phyloP scores from a whole-genome alignment of 2,888 invertebrate genomes.

The Diarsia rubi region DNA sequence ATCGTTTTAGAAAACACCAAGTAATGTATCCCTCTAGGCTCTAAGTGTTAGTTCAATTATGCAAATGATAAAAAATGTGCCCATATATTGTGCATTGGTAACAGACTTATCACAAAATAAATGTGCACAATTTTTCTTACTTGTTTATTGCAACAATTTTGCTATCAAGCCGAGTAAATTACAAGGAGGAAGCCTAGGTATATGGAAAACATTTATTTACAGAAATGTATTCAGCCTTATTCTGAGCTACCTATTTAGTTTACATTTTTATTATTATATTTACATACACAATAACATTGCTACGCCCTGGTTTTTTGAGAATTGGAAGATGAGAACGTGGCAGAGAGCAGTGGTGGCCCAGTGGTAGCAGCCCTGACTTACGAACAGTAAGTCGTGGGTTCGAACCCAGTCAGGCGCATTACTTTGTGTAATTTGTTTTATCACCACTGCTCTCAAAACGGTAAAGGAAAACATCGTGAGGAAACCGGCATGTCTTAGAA shows the following conservation, averaged over 20 bases:
- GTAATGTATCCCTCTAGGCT: slow-evolving; percentile 50
- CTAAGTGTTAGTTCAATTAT: slow-evolving; percentile 50
- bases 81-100: slow-evolving; percentile 35
- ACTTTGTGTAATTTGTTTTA: too few species aligned
- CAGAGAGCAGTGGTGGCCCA: too few species aligned
- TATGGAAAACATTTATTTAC: slow-evolving; percentile 22
- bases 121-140: slow-evolving; percentile 56
- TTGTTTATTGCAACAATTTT: slow-evolving; percentile 54
- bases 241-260: too few species aligned
- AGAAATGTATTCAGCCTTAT: slow-evolving; percentile 12
- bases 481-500: too few species aligned
- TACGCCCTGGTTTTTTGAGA: not conserved
- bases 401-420: too few species aligned
- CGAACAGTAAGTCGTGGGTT: too few species aligned
- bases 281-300: not conserved
- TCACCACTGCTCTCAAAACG: too few species aligned
- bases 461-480: too few species aligned
- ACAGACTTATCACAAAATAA: slow-evolving; percentile 48
- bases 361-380: too few species aligned
- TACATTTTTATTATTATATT: too few species aligned
- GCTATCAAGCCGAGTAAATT: slow-evolving; percentile 37
- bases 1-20: slow-evolving; percentile 49
- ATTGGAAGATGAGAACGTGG: too few species aligned
- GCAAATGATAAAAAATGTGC: slow-evolving; percentile 55
- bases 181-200: slow-evolving; percentile 16